Base-by-base conservation (phyloP, 35 echinoderm and acorn worm species). In the Acanthaster planci region DNA sequence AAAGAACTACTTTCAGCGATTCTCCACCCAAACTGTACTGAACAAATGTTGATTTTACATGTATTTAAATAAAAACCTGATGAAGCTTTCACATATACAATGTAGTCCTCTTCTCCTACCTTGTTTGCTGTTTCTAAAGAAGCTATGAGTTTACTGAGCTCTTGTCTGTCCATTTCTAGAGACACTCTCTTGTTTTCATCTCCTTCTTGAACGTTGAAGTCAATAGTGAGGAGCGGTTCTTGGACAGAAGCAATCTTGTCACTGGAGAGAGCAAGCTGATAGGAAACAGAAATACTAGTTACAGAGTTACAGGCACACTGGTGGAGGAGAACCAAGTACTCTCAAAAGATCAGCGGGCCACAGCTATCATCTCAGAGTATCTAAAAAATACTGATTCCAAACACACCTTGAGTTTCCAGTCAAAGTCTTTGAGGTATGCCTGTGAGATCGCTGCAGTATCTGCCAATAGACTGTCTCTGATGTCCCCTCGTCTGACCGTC, bases 211-310 rank as follows among this genome's bases (percentile, higher is more conserved):
- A 89, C 31, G 51, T 84, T 67, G 8, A 93, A 88, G 29, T 93
- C 86, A 54, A 93, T 38, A 30, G 52, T 79, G 12, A 93, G 67
- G 17, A 93, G 51, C 17, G 91, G 92, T 55, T 93, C 92, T 40
- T 93, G 92, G n/a, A 93, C 92, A 8, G 92, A 93, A 54, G 92
- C 82, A 26, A 93, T 85, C 40, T 93, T 93, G 57, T 93, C 92
- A 89, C 86, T 93, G 35, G 92, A 89, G 29, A 93, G n/a, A 5
- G 92, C 92, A 44, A 93, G 78, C 92, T 93, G 82, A 54, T 80
- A 38, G 39, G 30, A 2, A 84, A 60, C 19, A 92, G 7, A 51
- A 77, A 77, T n/a, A n/a, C n/a, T n/a, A n/a, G n/a, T n/a, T n/a
- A n/a, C 40, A 39, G 15, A 19, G 31, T 16, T 17, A 50, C 2